Evolutionary conservation across 2,113 vertebrate genomes (phyloP).

Genomic region (Melanocharis versteri): DNA sequence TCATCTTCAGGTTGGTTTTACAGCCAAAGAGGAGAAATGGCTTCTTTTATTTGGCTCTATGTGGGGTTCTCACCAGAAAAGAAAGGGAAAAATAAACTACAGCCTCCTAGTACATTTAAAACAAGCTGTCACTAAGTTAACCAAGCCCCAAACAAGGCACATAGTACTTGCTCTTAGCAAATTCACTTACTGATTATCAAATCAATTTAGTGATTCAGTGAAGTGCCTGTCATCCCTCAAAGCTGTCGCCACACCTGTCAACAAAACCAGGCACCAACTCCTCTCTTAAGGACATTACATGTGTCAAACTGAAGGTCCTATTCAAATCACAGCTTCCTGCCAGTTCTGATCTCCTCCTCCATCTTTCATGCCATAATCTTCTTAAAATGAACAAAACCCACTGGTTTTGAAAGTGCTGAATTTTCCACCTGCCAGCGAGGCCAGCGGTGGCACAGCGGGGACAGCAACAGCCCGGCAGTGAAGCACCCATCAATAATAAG

Average conservation of each 20-base stretch:
- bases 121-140: constrained; percentile 51
- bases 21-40: not conserved
- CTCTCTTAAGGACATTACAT: constrained; percentile 60
- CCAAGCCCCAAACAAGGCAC: constrained; percentile 22
- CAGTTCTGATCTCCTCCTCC: constrained; percentile 47
- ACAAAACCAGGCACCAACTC: constrained; percentile 15
- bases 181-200: constrained; percentile 66
- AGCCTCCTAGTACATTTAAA: constrained; percentile 5
- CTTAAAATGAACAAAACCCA: constrained; percentile 61
- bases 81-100: not conserved
- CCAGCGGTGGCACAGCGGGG: not conserved
- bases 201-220: constrained; percentile 57
- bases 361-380: constrained; percentile 60
- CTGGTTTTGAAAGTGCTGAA: not conserved
- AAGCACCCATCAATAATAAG: not conserved
- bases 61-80: not conserved
- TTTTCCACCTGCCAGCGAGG: not conserved
- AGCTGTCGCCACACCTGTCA: constrained; percentile 54
- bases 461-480: not conserved
- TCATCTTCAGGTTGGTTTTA: not conserved
- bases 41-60: not conserved
- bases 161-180: constrained; percentile 46
- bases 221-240: constrained; percentile 53
- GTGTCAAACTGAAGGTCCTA: constrained; percentile 66
- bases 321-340: constrained; percentile 69